Conservation (phyloP, 2,888 invertebrate species). For the Enoplolaimus lenunculus region DNA sequence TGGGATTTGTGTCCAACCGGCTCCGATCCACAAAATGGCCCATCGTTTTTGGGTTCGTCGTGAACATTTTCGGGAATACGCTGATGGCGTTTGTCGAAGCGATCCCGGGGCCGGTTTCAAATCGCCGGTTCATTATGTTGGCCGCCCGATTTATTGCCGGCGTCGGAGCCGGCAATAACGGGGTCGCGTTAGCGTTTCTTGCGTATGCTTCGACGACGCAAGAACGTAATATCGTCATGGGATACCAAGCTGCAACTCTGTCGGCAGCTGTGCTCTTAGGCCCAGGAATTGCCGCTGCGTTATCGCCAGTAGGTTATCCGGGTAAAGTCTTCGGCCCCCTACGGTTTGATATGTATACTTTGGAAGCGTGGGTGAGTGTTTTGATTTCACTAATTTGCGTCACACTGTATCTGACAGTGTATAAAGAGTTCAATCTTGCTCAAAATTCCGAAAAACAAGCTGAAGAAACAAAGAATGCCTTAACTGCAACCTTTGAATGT, state of each 20-base stretch:
- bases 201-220: constrained; percentile 2
- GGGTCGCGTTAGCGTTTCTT: constrained; percentile 10
- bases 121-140: background rate
- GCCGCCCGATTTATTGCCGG: constrained; percentile 13
- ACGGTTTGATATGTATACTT: constrained; percentile 12
- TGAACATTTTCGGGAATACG: constrained; percentile 9
- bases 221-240: constrained; percentile 13
- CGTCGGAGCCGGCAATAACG: constrained; percentile 10
- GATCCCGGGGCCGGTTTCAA: constrained; percentile 1
- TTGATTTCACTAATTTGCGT: background rate
- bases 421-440: background rate
- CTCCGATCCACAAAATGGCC: background rate
- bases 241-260: constrained; percentile 12
- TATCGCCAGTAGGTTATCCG: constrained; percentile 13
- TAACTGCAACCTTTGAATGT: too few relatives aligned
- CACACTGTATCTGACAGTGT: background rate
- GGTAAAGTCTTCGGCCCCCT: background rate
- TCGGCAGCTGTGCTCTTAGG: constrained; percentile 1
- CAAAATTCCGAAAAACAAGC: too few relatives aligned
- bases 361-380: background rate
- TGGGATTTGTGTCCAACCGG: background rate
- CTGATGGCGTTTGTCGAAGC: constrained; percentile 2
- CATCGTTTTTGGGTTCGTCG: background rate
- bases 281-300: constrained; percentile 9
- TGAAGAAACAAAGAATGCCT: too few relatives aligned